A percentile compares a stretch with the other conserved stretches of the same genome.
Conservation (phyloP, 2,888 invertebrate genomes). For the Eurytoma adleriae region DNA sequence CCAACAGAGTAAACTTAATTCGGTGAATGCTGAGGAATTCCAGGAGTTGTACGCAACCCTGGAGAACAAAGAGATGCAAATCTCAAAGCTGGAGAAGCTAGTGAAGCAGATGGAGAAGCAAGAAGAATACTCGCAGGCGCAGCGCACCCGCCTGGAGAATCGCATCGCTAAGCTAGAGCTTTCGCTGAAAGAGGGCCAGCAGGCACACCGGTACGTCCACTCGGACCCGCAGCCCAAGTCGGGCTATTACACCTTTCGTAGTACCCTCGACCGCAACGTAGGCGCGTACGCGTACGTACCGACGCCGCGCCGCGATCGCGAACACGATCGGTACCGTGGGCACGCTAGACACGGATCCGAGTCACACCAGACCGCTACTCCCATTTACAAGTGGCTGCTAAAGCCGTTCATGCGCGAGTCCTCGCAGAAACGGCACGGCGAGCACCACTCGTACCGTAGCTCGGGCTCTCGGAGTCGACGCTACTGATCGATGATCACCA, state of each 20-base stretch:
- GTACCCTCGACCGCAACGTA: not conserved
- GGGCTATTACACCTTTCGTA: not conserved
- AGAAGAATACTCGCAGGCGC: conserved; percentile 79
- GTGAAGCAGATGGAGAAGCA: conserved; percentile 79
- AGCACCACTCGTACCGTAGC: not conserved
- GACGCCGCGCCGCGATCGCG: too few relatives aligned
- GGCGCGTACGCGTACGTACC: too few relatives aligned
- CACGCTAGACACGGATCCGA: not conserved
- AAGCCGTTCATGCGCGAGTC: conserved; percentile 12
- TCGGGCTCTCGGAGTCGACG: conserved; percentile 15
- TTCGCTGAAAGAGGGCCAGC: conserved; percentile 72
- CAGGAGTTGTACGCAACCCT: conserved; percentile 78
- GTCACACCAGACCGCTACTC: not conserved
- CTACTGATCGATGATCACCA: not conserved
- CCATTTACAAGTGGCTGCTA: conserved; percentile 35
- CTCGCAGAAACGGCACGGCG: not conserved
- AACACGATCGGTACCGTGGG: too few relatives aligned
- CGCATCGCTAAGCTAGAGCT: conserved; percentile 79
- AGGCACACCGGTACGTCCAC: conserved; percentile 69
- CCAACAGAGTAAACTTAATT: conserved; percentile 76
- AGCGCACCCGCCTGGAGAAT: conserved; percentile 79
- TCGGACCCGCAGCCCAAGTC: not conserved
- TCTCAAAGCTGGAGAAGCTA: conserved; percentile 79
- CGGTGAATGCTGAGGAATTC: conserved; percentile 78
- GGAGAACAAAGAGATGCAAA: conserved; percentile 79